Base-by-base conservation (phyloP, 2,888 invertebrate species). In the Anoncus sp. region DNA sequence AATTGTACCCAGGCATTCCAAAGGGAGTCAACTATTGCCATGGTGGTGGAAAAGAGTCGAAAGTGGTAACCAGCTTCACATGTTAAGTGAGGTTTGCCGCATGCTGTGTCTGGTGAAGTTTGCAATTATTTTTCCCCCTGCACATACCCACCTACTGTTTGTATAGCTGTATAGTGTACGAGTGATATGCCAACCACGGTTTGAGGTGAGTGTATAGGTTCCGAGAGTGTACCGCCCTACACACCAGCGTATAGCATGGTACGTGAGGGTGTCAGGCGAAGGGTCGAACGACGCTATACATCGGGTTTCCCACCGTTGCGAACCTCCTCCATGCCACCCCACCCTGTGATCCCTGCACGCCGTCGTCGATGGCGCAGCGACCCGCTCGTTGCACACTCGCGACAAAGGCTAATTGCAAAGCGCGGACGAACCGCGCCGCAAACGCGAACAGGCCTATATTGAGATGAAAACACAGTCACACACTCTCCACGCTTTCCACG, bases 331-430 rank as follows among this genome's bases (percentile, higher is more conserved):
- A 43, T n/a, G 57, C 49, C 38, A 7, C 60, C 55, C 51, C 6
- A 40, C 59, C 38, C 63, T 35, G 45, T 70, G 70, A 70, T 60
- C 51, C 49, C 43, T 60, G 51, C 20, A 45, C 57, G 43, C 40
- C 57, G 55, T 75, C 63, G 45, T 51, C 47, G 60, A 59, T 40
- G 18, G 63, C n/a, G n/a, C 69, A 65, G 69, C 63, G 69, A 51
- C 27, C 51, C 69, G 60, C 70, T 71, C 74, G 77, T 71, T 78
- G 74, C 74, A 78, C 72, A 67, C 72, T 72, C 72, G 72, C 87
- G 87, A 89, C 90, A 90, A 90, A 90, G 90, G 90, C 89, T 90
- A 89, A 90, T 90, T 90, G 90, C 89, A 85, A 88, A 87, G 87
- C 87, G 87, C 85, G 85, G 82, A 82, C 81, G 85, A 86, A 85